phyloP scores from a whole-genome alignment of 1,140 invertebrate genomes.

The Bombus affinis region DNA sequence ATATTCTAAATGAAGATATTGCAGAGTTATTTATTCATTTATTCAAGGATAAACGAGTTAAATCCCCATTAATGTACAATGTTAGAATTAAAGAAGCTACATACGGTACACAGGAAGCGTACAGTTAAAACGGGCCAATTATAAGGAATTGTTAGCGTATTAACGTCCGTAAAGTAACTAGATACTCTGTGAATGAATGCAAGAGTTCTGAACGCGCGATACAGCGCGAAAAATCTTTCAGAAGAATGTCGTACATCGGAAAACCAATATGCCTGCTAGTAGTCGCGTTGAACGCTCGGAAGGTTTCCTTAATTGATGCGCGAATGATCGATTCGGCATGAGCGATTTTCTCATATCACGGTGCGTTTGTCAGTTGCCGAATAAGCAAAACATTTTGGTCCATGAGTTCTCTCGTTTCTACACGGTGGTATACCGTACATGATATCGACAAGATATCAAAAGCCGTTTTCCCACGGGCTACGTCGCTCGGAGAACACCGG shows the following conservation, averaged over 20 bases:
- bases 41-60: no score
- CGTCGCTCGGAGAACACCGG: background rate
- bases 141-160: no score
- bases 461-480: conserved; percentile 37
- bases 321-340: background rate
- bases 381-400: conserved; percentile 13
- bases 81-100: no score
- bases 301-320: background rate
- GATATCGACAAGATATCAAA: conserved; percentile 46
- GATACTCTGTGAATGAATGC: background rate
- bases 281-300: background rate
- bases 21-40: no score
- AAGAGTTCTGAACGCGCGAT: background rate
- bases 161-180: background rate
- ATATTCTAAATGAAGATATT: no score
- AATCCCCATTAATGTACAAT: no score
- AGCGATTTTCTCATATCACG: background rate
- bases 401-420: background rate
- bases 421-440: background rate
- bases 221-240: background rate
- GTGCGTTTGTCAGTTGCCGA: conserved; percentile 7
- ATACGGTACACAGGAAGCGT: no score
- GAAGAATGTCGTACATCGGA: background rate
- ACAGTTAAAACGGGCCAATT: no score
- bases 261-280: background rate